phyloP scores from a whole-genome alignment of 2,797 vertebrate species.

The Eutrigla gurnardus region DNA sequence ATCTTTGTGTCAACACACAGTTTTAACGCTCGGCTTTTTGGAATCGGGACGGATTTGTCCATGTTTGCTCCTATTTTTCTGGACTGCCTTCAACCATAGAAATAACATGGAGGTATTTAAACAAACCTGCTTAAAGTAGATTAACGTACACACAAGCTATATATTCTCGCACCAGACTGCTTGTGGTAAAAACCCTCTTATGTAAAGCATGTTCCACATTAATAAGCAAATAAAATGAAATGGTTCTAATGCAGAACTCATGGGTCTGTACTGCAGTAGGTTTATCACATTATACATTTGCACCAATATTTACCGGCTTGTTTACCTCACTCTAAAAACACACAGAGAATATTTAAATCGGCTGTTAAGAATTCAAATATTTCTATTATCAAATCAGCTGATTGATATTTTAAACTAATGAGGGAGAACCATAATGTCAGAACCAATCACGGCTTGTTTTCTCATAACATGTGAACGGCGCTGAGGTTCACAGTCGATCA shows the following conservation, averaged over 20 bases:
- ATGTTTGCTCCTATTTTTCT: neutral
- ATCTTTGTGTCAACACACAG: too few relatives aligned
- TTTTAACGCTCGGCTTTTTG: neutral
- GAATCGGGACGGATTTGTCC: neutral
- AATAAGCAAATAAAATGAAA: neutral
- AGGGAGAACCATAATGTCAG: conserved; percentile 12
- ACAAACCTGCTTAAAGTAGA: neutral
- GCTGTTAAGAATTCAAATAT: neutral
- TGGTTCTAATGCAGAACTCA: neutral
- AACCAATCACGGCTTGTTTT: conserved; percentile 9
- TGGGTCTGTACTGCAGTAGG: neutral
- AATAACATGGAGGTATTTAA: neutral
- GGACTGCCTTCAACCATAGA: neutral
- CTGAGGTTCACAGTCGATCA: neutral
- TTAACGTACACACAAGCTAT: neutral
- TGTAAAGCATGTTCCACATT: neutral
- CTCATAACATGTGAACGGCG: conserved; percentile 8
- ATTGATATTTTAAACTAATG: conserved; percentile 8
- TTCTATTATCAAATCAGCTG: neutral
- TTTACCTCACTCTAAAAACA: neutral
- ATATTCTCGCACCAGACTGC: neutral
- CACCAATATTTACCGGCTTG: neutral
- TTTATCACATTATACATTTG: neutral
- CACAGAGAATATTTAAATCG: conserved; percentile 3
- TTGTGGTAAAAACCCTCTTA: neutral